Evolutionary conservation across 2,113 vertebrate genomes (phyloP).

Genomic region (Myrmecophaga tridactyla): DNA sequence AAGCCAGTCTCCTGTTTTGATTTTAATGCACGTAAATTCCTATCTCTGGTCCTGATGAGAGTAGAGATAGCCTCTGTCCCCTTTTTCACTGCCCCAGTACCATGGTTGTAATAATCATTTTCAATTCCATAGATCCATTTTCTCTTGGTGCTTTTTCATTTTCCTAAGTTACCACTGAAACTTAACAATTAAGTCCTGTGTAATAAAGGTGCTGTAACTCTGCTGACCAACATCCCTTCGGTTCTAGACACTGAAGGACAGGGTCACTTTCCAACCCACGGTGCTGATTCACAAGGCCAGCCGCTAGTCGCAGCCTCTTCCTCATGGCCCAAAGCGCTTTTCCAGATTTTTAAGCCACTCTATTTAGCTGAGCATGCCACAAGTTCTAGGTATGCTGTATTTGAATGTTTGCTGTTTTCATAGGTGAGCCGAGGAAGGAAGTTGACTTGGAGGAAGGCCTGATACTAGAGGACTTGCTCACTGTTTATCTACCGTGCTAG

Average conservation of each 20-base stretch:
- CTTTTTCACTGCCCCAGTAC: background rate
- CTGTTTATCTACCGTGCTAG: constrained; percentile 81
- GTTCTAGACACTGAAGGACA: background rate
- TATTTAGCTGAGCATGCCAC: background rate
- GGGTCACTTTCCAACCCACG: background rate
- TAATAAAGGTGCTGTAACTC: background rate
- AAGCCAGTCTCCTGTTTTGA: background rate
- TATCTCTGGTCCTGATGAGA: background rate
- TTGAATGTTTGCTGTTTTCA: background rate
- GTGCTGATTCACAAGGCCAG: background rate
- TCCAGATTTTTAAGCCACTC: background rate
- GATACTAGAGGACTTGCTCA: constrained; percentile 81
- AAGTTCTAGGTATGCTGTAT: background rate
- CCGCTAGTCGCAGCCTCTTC: background rate
- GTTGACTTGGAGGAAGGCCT: constrained; percentile 43
- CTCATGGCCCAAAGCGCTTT: background rate
- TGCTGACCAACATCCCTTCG: background rate
- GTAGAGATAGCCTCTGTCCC: background rate
- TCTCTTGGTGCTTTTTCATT: constrained; percentile 2
- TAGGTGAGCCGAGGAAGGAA: constrained; percentile 54
- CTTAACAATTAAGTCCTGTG: background rate
- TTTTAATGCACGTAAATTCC: background rate
- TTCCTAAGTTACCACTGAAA: background rate
- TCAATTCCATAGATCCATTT: background rate
- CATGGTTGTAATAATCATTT: background rate